Percentiles rank a stretch among this genome's conserved stretches.
Evolutionary conservation across 2,797 vertebrate species (phyloP).

Genomic region (Melanogrammus aeglefinus): DNA sequence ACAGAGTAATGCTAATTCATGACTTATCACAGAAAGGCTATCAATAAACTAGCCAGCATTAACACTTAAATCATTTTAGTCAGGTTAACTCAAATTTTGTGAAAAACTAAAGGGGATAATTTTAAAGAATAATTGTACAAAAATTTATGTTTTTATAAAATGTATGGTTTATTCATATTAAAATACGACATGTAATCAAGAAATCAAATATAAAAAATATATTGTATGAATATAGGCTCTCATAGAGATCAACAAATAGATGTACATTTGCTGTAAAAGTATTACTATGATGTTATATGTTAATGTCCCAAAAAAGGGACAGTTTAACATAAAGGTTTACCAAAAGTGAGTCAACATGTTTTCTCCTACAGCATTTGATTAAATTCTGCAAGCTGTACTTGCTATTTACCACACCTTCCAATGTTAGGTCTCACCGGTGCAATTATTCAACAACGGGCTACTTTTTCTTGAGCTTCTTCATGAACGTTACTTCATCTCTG

Average conservation of each 20-base stretch:
- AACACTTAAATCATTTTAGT: not conserved
- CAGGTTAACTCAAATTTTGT: not conserved
- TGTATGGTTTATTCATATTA: not conserved
- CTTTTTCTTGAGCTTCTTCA: conserved; percentile 87
- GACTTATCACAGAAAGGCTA: not conserved
- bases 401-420: not conserved
- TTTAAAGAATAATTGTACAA: not conserved
- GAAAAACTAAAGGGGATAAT: not conserved
- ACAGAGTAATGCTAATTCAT: not conserved
- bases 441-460: conserved; percentile 42
- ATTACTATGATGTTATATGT: not conserved
- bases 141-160: not conserved
- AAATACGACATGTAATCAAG: not conserved
- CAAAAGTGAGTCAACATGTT: not conserved
- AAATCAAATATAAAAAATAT: not conserved
- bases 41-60: not conserved
- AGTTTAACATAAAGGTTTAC: not conserved
- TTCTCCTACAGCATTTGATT: not conserved
- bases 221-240: not conserved
- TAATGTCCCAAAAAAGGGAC: not conserved
- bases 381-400: not conserved
- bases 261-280: not conserved
- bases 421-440: not conserved
- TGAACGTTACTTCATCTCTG: conserved; percentile 91
- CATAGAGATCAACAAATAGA: not conserved